Percentiles rank a stretch among this genome's conserved stretches.
These are phyloP conservation scores for Salticus scenicus DNA, from an alignment of 2,888 invertebrate species.

Conservation along the genomic window DNA sequence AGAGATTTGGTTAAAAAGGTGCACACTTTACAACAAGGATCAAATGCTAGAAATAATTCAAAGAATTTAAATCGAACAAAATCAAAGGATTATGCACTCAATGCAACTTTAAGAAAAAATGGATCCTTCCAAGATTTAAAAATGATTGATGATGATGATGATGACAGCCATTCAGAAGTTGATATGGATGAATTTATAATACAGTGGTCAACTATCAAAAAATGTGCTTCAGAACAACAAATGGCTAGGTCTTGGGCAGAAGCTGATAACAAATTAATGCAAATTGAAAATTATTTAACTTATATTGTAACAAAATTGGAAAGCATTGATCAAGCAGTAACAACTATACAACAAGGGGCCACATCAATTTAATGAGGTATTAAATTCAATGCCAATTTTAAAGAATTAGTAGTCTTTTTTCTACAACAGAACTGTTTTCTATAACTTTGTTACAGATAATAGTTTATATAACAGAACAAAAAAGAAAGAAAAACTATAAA, in stretches of 20 bases:
- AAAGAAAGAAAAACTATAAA: too few species aligned
- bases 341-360: slow-evolving; percentile 39
- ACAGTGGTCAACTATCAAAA: slow-evolving; percentile 57
- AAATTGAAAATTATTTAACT: slow-evolving; percentile 61
- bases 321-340: slow-evolving; percentile 47
- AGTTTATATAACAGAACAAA: too few species aligned
- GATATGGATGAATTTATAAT: slow-evolving; percentile 53
- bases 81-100: neutral
- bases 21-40: slow-evolving; percentile 26
- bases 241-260: slow-evolving; percentile 52
- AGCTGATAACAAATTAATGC: slow-evolving; percentile 43
- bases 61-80: slow-evolving; percentile 31
- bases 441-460: too few species aligned
- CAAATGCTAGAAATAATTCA: slow-evolving; percentile 18
- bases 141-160: slow-evolving; percentile 26
- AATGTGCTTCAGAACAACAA: slow-evolving; percentile 47
- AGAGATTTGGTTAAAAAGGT: slow-evolving; percentile 58
- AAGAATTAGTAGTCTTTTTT: too few species aligned
- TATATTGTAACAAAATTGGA: slow-evolving; percentile 52
- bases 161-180: slow-evolving; percentile 34
- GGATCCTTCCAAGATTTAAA: slow-evolving; percentile 23
- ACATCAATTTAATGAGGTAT: neutral
- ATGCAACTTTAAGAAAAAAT: slow-evolving; percentile 4
- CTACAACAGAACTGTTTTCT: too few species aligned
- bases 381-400: too few species aligned